A percentile compares a stretch with the other conserved stretches of the same genome.
These are phyloP conservation scores for Manduca sexta DNA, from an alignment of 1,140 invertebrate genomes.

Conservation along the genomic window DNA sequence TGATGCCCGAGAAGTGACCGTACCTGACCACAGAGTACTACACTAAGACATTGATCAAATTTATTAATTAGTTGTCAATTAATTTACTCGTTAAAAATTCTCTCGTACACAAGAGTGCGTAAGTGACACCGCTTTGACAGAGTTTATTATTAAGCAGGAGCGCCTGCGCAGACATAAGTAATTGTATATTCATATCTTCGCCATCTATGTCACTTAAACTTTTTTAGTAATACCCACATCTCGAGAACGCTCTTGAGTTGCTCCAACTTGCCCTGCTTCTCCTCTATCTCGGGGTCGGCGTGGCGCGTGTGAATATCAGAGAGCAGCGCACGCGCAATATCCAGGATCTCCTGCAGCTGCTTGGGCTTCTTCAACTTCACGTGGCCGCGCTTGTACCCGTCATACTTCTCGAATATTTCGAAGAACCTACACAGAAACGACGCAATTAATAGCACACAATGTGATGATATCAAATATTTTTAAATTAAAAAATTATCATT, in stretches of 20 bases:
- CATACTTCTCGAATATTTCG: slow-evolving; percentile 98
- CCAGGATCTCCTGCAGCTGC: slow-evolving; percentile 97
- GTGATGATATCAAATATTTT: too few species aligned
- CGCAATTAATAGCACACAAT: not conserved
- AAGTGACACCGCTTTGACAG: too few species aligned
- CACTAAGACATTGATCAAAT: too few species aligned
- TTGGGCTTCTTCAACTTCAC: slow-evolving; percentile 98
- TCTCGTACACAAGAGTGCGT: too few species aligned
- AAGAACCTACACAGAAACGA: slow-evolving; percentile 85
- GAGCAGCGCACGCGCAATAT: slow-evolving; percentile 92
- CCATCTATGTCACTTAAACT: too few species aligned
- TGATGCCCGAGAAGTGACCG: slow-evolving; percentile 99
- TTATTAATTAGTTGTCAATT: too few species aligned
- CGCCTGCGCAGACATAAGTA: too few species aligned
- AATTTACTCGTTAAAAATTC: too few species aligned
- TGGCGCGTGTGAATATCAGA: slow-evolving; percentile 89
- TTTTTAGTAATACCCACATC: slow-evolving; percentile 93
- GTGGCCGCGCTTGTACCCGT: slow-evolving; percentile 95
- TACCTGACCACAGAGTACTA: slow-evolving; percentile 81
- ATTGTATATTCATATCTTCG: too few species aligned
- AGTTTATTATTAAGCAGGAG: too few species aligned
- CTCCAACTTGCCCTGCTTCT: slow-evolving; percentile 96
- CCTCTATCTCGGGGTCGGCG: slow-evolving; percentile 94
- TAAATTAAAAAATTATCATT: too few species aligned
- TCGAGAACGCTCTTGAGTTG: slow-evolving; percentile 98